Percentiles rank a stretch among this genome's conserved stretches.
phyloP scores from a whole-genome alignment of 2,888 invertebrate genomes.

The Autographa gamma region DNA sequence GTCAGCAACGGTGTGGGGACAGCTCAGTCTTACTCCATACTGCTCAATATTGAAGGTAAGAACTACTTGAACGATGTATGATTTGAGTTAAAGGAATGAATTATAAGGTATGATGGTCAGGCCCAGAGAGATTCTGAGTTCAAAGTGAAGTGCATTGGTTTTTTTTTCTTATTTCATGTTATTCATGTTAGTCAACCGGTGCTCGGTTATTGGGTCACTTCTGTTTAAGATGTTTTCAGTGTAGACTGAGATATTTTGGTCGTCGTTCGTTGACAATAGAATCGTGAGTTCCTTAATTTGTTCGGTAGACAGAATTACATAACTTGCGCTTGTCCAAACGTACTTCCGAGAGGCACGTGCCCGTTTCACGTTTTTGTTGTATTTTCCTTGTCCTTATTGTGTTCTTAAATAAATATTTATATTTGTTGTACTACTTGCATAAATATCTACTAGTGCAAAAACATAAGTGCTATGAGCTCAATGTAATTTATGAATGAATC shows the following conservation, averaged over 20 bases:
- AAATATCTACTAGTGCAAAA: not conserved
- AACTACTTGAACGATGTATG: not conserved
- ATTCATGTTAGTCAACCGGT: no score
- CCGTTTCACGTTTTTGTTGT: not conserved
- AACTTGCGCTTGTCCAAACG: not conserved
- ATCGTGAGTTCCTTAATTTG: conserved; percentile 38
- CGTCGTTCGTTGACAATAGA: not conserved
- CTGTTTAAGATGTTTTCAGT: not conserved
- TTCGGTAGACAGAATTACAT: conserved; percentile 6
- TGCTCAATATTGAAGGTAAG: conserved; percentile 92
- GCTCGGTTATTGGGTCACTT: no score
- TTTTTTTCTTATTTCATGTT: no score
- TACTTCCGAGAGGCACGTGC: conserved; percentile 3
- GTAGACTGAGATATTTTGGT: not conserved
- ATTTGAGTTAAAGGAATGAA: not conserved
- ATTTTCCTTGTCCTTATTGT: not conserved
- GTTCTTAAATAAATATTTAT: not conserved
- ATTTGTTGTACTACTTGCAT: not conserved
- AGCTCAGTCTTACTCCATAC: conserved; percentile 95
- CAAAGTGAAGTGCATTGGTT: no score
- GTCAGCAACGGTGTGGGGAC: conserved; percentile 97
- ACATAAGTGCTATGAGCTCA: not conserved
- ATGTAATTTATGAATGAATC: not conserved
- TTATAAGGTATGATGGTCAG: not conserved
- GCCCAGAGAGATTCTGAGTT: no score